These are phyloP conservation scores for Apis cerana DNA, from an alignment of 1,140 invertebrate species.

Conservation along the genomic window DNA sequence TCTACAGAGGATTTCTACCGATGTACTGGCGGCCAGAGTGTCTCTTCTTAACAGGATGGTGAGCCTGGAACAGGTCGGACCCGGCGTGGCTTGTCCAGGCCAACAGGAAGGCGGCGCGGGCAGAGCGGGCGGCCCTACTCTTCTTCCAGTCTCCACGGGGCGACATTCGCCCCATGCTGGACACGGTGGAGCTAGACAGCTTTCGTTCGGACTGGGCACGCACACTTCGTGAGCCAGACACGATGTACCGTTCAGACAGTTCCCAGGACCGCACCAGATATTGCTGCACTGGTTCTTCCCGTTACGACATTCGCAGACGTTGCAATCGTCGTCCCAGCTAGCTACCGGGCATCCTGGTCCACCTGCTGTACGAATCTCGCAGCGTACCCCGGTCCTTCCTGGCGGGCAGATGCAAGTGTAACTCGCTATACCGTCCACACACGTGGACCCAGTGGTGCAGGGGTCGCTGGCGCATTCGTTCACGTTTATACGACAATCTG, in stretches of 20 bases:
- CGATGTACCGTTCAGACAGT: conserved; percentile 85
- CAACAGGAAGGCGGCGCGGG: conserved; percentile 89
- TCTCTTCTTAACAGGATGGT: conserved; percentile 87
- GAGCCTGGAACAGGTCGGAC: conserved; percentile 86
- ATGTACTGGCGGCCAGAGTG: conserved; percentile 85
- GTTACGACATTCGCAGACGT: conserved; percentile 89
- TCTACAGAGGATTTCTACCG: conserved; percentile 87
- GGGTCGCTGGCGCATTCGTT: conserved; percentile 90
- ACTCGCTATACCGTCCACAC: conserved; percentile 88
- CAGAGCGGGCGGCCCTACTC: conserved; percentile 88
- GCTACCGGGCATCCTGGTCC: conserved; percentile 71
- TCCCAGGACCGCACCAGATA: conserved; percentile 92
- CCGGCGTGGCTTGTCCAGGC: conserved; percentile 86
- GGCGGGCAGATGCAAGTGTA: conserved; percentile 92
- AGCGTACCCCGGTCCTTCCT: conserved; percentile 87
- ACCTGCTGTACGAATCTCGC: conserved; percentile 82
- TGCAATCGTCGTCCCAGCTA: conserved; percentile 88
- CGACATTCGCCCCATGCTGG: conserved; percentile 91
- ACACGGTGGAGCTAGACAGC: conserved; percentile 90
- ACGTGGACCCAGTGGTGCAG: conserved; percentile 92
- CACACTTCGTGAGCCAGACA: conserved; percentile 85
- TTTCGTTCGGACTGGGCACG: conserved; percentile 87
- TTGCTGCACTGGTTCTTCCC: conserved; percentile 90
- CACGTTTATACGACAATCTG: conserved; percentile 88
- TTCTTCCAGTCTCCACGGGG: conserved; percentile 86